Conservation (phyloP, 2,797 vertebrate species). For the Antrozous pallidus region DNA sequence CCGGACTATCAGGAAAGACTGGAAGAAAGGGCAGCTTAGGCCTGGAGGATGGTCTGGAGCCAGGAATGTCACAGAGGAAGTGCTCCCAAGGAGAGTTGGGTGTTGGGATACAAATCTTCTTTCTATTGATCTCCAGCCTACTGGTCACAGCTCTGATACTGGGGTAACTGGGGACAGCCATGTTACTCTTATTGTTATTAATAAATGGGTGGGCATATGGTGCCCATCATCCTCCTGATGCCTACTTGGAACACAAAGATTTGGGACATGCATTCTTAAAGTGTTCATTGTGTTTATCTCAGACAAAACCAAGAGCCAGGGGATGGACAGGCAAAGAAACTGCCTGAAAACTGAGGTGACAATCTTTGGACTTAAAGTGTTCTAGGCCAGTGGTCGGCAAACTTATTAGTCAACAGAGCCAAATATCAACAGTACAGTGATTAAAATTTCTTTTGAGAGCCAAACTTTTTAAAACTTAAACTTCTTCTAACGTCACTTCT, state of each 20-base stretch:
- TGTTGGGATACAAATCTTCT: background rate
- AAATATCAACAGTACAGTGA: too few species aligned
- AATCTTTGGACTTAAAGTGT: background rate
- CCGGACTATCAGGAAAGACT: background rate
- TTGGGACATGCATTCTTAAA: background rate
- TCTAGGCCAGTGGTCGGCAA: too few species aligned
- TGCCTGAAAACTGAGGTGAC: background rate
- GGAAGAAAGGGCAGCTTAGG: background rate
- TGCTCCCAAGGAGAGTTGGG: background rate
- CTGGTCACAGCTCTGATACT: background rate
- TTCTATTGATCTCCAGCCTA: background rate
- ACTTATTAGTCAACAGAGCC: too few species aligned
- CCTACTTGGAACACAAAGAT: background rate
- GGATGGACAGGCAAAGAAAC: background rate
- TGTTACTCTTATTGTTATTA: background rate
- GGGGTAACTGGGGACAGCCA: background rate
- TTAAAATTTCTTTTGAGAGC: too few species aligned
- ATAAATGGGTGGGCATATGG: accelerated
- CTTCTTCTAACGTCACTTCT: too few species aligned
- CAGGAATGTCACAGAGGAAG: background rate
- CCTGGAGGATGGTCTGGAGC: background rate
- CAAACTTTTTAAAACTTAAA: too few species aligned
- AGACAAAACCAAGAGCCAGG: background rate
- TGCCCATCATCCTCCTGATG: background rate
- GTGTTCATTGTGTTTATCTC: background rate